A percentile compares a stretch with the other conserved stretches of the same genome.
These are phyloP conservation scores for Rhagonycha lutea DNA, from an alignment of 2,888 invertebrate genomes.

Conservation along the genomic window DNA sequence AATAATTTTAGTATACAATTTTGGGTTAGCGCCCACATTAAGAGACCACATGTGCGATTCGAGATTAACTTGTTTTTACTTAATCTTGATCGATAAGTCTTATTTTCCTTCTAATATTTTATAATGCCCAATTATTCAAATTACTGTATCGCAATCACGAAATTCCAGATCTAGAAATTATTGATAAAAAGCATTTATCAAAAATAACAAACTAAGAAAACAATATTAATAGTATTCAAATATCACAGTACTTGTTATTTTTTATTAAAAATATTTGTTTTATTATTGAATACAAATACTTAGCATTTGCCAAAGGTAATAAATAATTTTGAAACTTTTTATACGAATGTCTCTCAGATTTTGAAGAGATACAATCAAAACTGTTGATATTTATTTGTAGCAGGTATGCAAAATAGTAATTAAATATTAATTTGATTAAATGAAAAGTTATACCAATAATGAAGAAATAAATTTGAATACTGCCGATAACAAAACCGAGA, in stretches of 20 bases:
- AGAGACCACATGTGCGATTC: not conserved
- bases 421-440: not conserved
- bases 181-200: conserved; percentile 16
- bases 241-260: conserved; percentile 49
- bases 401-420: not conserved
- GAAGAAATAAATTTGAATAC: not conserved
- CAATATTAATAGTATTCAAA: conserved; percentile 48
- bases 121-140: conserved; percentile 33
- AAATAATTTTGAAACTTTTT: not conserved
- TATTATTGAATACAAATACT: conserved; percentile 1
- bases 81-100: not conserved
- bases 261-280: not conserved
- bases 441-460: not conserved
- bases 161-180: conserved; percentile 4
- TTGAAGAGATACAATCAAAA: not conserved
- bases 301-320: conserved; percentile 2
- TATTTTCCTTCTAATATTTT: conserved; percentile 24
- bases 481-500: not conserved
- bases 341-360: not conserved
- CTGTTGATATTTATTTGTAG: not conserved
- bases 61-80: not conserved
- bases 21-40: not conserved
- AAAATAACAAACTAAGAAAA: conserved; percentile 32
- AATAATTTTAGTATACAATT: conserved; percentile 17
- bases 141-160: conserved; percentile 14